A percentile compares a stretch with the other conserved stretches of the same genome.
phyloP scores from a whole-genome alignment of 2,113 vertebrate species.

The Microcebus ravelobensis region DNA sequence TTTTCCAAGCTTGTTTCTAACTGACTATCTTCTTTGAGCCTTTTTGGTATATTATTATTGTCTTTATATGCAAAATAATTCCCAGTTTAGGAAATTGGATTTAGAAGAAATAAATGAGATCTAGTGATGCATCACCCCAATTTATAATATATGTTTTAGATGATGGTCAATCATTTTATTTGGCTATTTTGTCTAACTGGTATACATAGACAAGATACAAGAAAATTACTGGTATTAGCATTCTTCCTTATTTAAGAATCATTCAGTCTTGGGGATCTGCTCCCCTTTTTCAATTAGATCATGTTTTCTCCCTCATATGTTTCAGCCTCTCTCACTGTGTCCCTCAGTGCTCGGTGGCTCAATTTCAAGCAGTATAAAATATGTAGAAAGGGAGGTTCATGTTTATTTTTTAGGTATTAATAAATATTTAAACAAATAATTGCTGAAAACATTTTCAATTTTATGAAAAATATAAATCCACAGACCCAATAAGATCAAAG shows the following conservation, averaged over 20 bases:
- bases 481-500: background rate
- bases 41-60: background rate
- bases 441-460: background rate
- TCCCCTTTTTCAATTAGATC: background rate
- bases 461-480: background rate
- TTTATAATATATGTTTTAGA: background rate
- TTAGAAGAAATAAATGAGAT: background rate
- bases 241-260: background rate
- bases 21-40: background rate
- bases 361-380: background rate
- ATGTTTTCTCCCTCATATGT: background rate
- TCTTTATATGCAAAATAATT: background rate
- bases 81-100: background rate
- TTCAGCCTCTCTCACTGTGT: background rate
- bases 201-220: background rate
- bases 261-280: background rate
- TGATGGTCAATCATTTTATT: background rate
- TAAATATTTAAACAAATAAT: slow-evolving; percentile 9
- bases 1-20: background rate
- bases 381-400: background rate
- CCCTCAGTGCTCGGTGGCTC: background rate
- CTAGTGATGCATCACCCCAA: background rate
- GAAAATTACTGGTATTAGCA: background rate
- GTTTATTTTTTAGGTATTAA: background rate
- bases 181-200: background rate